phyloP scores from a whole-genome alignment of 2,888 invertebrate species.

The Neuroscelio doddi region DNA sequence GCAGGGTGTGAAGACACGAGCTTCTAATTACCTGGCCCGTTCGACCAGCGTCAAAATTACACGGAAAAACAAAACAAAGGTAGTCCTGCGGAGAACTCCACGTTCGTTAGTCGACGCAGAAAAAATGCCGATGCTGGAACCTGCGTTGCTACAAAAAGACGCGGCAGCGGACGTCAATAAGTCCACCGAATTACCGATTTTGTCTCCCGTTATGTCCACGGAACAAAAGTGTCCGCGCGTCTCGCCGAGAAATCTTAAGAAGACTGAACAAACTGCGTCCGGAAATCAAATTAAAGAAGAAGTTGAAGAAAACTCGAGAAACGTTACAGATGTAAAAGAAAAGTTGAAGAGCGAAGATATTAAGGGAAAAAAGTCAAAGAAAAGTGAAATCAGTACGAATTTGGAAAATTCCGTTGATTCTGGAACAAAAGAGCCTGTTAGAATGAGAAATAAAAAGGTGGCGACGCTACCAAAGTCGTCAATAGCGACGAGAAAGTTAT shows the following conservation, averaged over 20 bases:
- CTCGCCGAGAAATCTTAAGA: conserved; percentile 46
- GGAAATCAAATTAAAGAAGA: conserved; percentile 5
- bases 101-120: conserved; percentile 69
- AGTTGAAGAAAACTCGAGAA: not conserved
- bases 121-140: conserved; percentile 76
- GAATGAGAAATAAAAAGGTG: not conserved
- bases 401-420: conserved; percentile 11
- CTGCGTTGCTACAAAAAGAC: conserved; percentile 47
- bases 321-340: conserved; percentile 12
- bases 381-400: not conserved
- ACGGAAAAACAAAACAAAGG: conserved; percentile 24
- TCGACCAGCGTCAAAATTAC: conserved; percentile 23
- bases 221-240: conserved; percentile 27
- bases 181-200: conserved; percentile 47
- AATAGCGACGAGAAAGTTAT: conserved; percentile 31
- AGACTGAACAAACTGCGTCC: conserved; percentile 36
- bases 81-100: conserved; percentile 46
- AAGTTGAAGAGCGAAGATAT: not conserved
- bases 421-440: conserved; percentile 8
- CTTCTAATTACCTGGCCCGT: conserved; percentile 30
- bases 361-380: conserved; percentile 14
- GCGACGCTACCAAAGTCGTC: conserved; percentile 2
- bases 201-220: conserved; percentile 47
- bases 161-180: conserved; percentile 34
- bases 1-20: conserved; percentile 2